Base-by-base conservation (phyloP, 2,888 invertebrate genomes). In the Drosophila cyrtoloma region DNA sequence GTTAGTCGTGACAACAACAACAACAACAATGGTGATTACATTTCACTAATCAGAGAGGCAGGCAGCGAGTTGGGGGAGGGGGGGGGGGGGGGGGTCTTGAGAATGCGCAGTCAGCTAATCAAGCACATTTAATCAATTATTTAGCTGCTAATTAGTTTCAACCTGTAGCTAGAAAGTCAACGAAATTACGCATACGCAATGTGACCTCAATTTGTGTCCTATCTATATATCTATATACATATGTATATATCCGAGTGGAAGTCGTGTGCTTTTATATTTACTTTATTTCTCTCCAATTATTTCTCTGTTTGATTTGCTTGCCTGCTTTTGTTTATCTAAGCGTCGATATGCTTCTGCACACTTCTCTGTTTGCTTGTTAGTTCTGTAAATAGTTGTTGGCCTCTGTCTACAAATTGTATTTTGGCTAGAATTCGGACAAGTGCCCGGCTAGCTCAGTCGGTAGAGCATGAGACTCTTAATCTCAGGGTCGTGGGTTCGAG, bases 401-500 rank as follows among this genome's bases (percentile, higher is more conserved):
- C 10, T 28, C 16, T 35, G 69, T 30, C 52, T 53, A 42, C 28
- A 79, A 70, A 10, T 63, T 63, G 22, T 3, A 26, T 30, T 42
- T 61, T 73, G 51, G 70, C 3, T 47, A 10, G 1, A 0, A 0
- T 0, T 1, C 0, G 0, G 0, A 0, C 67, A 77, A 82, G 68
- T 88, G 92, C 92, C 93, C 92, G 93, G 93, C 93, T 93, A 93
- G 93, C 93, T 93, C 93, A 93, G 93, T 93, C 93, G 92, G 93
- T 92, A 93, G 93, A 93, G 92, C 92, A 93, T 92, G 92, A 92
- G 92, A 92, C 93, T 92, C 93, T 93, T 93, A 93, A 93, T 93
- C 92, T 93, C 93, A 92, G 93, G 93, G 93, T 93, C 92, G 92
- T 93, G 93, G 93, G 93, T 93, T 93, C 93, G 93, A 93, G 93